Base-by-base conservation (phyloP, 1,140 invertebrate species). In the Temnothorax curvispinosus region DNA sequence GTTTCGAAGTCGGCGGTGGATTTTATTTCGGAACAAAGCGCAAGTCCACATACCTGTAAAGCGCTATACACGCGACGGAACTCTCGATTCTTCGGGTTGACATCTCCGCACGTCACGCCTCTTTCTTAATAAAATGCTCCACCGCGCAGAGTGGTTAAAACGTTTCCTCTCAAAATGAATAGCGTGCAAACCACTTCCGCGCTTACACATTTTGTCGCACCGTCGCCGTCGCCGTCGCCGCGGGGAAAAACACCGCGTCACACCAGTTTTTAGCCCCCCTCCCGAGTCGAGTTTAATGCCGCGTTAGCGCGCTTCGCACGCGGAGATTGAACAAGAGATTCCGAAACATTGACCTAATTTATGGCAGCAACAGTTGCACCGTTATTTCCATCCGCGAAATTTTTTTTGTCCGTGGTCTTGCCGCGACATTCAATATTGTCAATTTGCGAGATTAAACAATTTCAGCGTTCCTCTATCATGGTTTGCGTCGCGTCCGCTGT, bases 291-390 rank as follows among this genome's bases (percentile, higher is more conserved):
- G 56, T 75, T 84, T 84, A 84, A 84, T 62, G 69, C 58, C 80
- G 32, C 80, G 54, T 82, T 82, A 82, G 54, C 67, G 18, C 27
- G 41, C 44, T 6, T 21, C 1, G 50, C 27, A 18, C 41, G 27
- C 58, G 4, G 35, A 71, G 21, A 56, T 56, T 47, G 13, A 52
- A 38, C 38, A 32, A n/a, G 54, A 50, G 32, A 60, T 50, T 9
- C 41, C n/a, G 69, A 50, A 75, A 60, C 69, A 74, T 35, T 62
- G 80, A 60, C 69, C 80, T 62, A 72, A 84, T 60, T 84, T 75
- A 74, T 60, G 13, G 54, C 41, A 60, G 80, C 80, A 75, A 75
- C 80, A 75, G 80, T 50, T 18, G 69, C 78, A 35, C 64, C 32
- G 35, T 38, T 65, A 80, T 80, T 41, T 7, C 47, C 77, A 44